Conservation (phyloP, 2,888 invertebrate species). For the Scaptomyza cyrtandrae region DNA sequence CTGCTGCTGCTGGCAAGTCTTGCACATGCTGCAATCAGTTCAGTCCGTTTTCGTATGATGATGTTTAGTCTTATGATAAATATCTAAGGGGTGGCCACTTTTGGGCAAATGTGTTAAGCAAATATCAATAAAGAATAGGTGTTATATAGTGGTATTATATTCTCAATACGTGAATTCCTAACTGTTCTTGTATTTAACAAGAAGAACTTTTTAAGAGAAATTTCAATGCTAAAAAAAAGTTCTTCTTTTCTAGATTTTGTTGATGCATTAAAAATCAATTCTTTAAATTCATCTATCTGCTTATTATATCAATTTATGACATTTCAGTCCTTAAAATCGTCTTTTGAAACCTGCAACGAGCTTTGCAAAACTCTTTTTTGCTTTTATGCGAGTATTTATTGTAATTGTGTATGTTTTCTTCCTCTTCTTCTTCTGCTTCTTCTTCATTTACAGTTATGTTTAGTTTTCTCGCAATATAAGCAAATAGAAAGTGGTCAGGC, state of each 20-base stretch:
- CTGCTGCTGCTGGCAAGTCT: conserved; percentile 11
- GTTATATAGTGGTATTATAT: background rate
- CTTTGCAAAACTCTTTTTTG: background rate
- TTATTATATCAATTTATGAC: background rate
- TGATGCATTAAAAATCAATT: background rate
- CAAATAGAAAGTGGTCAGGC: conserved; percentile 48
- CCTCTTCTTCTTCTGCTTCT: background rate
- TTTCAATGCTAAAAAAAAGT: background rate
- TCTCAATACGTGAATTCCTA: conserved; percentile 7
- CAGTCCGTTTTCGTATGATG: conserved; percentile 15
- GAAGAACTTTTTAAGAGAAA: background rate
- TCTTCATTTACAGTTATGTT: conserved; percentile 18
- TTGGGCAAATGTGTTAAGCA: conserved; percentile 20
- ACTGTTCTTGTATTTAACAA: conserved; percentile 6
- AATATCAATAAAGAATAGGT: conserved; percentile 12
- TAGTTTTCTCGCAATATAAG: conserved; percentile 18
- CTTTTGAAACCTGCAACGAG: background rate
- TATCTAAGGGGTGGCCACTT: conserved; percentile 15
- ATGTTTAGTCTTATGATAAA: conserved; percentile 28
- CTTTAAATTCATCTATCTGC: background rate
- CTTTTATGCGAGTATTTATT: background rate
- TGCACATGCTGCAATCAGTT: conserved; percentile 42
- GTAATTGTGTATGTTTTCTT: background rate
- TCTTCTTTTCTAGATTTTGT: background rate
- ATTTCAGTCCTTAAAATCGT: background rate